These are phyloP conservation scores for Flabesymbios commensalis DNA, from an alignment of 2,888 invertebrate genomes.

Conservation along the genomic window DNA sequence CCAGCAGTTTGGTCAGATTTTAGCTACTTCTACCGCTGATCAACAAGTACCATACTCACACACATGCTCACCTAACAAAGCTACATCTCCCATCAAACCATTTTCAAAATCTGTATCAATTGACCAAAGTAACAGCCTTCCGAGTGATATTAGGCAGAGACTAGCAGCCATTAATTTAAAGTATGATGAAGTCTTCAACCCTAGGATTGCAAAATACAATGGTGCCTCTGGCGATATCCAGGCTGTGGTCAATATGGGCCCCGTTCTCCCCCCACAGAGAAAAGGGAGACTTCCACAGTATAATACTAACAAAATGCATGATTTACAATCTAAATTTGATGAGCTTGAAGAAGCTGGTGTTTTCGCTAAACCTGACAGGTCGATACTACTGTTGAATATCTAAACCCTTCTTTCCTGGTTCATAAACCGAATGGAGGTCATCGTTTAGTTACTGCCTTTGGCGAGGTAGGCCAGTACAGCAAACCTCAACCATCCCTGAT, in stretches of 20 bases:
- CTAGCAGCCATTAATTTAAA: neutral
- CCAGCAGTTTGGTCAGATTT: too few species aligned
- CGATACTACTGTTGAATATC: neutral
- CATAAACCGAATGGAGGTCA: slow-evolving; percentile 6
- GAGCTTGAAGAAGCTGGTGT: slow-evolving; percentile 8
- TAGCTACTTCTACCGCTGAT: too few species aligned
- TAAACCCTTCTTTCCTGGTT: slow-evolving; percentile 9
- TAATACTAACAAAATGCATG: neutral
- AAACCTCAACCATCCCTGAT: slow-evolving; percentile 15
- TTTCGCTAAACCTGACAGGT: slow-evolving; percentile 10
- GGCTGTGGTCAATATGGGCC: slow-evolving; percentile 11
- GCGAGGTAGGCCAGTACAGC: slow-evolving; percentile 10
- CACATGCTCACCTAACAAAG: neutral
- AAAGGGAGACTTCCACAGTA: slow-evolving; percentile 10
- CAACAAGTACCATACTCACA: too few species aligned
- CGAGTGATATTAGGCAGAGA: neutral
- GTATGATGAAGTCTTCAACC: slow-evolving; percentile 8
- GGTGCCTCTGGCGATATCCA: slow-evolving; percentile 7
- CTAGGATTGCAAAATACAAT: neutral
- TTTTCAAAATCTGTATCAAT: neutral
- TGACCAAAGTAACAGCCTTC: slow-evolving; percentile 1
- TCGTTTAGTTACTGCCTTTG: slow-evolving; percentile 8
- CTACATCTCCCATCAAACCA: neutral
- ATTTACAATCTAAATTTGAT: slow-evolving; percentile 8
- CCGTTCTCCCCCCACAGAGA: slow-evolving; percentile 10